Evolutionary conservation across 2,113 vertebrate species (phyloP), one percentile per base, ranked within the genome.

Genomic region (Hymenochirus boettgeri): DNA sequence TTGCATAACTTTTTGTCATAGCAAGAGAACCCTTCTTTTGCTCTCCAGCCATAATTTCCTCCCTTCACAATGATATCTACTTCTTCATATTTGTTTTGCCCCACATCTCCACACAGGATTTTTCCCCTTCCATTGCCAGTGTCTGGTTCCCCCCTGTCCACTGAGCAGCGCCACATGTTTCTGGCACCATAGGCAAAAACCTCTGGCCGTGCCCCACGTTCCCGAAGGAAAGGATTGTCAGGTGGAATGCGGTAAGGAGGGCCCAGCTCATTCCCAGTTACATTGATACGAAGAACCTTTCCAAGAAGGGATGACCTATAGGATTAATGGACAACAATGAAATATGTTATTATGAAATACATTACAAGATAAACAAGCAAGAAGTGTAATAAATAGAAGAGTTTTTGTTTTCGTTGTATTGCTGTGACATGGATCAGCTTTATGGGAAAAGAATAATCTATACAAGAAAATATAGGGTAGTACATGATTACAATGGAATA

Each of bases 141-240:
- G 3, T 39, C 2, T 0, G 78, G 72, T 58, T 90, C 86, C 2
- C 89, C 89, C 0, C 88, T 83, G 79, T 91, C 89, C 13, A 90
- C 74, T 24, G 88, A 90, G 75, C 89, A 90, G 17, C 87, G 83
- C 89, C 89, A 90, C 89, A 90, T 90, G 75, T 90, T 91, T 46
- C 89, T 84, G 47, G 89, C 88, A 0, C 89, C 89, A 12, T 86
- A 90, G 6, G 89, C 89, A 29, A 83, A 91, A 63, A 90, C 73
- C 75, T 91, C 89, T 33, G 89, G 79, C n/a, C 61, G 72, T 7
- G 83, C 24, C 5, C 52, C 70, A 4, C 59, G 74, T n/a, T 89
- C 85, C 10, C 46, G 19, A 23, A 88, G 8, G 17, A 90, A 90
- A 1, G 89, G 88, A 66, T 90, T 90, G 72, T 89, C 88, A 13